Evolutionary conservation across 2,113 vertebrate genomes (phyloP).

Genomic region (Nibea albiflora): DNA sequence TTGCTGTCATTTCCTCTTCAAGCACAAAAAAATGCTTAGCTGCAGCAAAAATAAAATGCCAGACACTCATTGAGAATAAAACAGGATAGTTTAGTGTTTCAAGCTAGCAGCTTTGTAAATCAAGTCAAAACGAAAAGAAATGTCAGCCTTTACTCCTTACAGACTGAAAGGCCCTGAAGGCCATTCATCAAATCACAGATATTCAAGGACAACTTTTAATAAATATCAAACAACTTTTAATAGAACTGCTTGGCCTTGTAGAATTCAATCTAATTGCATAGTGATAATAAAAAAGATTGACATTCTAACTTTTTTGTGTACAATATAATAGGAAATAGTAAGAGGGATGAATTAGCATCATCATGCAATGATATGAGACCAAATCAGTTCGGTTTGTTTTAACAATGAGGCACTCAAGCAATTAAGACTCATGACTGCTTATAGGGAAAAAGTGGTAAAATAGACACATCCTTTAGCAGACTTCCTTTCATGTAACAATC

Average conservation of each 20-base stretch:
- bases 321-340: background rate
- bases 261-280: no score
- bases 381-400: background rate
- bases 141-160: background rate
- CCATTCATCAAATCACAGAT: background rate
- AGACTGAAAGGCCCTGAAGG: slow-evolving; percentile 20
- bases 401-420: slow-evolving; percentile 7
- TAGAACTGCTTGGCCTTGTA: background rate
- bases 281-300: background rate
- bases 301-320: background rate
- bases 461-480: slow-evolving; percentile 7
- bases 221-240: background rate
- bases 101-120: slow-evolving; percentile 16
- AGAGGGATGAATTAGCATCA: background rate
- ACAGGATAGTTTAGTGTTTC: background rate
- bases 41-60: background rate
- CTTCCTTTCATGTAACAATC: slow-evolving; percentile 41
- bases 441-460: background rate
- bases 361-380: background rate
- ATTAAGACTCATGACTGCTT: slow-evolving; percentile 11
- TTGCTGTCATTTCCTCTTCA: slow-evolving; percentile 16
- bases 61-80: slow-evolving; percentile 14
- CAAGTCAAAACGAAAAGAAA: slow-evolving; percentile 25
- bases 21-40: slow-evolving; percentile 8
- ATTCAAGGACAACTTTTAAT: slow-evolving; percentile 16